Base-by-base conservation (phyloP, 2,113 vertebrate genomes). In the Callocephalon fimbriatum region DNA sequence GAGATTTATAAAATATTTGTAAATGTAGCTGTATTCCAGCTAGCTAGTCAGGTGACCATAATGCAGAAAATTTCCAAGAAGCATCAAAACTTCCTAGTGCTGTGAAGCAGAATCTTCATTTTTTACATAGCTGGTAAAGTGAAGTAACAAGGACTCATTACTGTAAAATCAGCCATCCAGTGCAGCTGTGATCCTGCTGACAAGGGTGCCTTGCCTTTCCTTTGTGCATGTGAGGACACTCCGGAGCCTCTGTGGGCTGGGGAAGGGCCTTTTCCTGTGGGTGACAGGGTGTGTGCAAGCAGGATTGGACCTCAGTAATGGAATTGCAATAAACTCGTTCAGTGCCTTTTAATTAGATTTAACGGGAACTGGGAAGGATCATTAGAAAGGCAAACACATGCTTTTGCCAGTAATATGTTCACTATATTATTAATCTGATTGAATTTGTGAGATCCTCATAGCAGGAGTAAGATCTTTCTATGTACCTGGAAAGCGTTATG, bases 341-440 rank as follows among this genome's bases (percentile, higher is more conserved):
- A 71, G 44, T 94, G 81, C 76, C 67, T 94, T 95, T 95, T 93
- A 93, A 94, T 96, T 88, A 73, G 82, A 88, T 96, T 94, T 95
- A 94, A 92, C 90, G 78, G 67, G 59, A 92, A 27, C 78, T 94
- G 78, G 71, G 71, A 93, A 90, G 75, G 75, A 93, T 94, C 67
- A 62, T 94, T 94, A 94, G 88, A 63, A 61, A 94, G 47, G 62
- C 90, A 96, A 96, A 96, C 75, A 91, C 31, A 50, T 93, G 78
- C 62, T 95, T 95, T 96, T 91, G 71, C 85, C 63, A 58, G 93
- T 92, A 93, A 79, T 96, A 91, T 56, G 20, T 86, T 96, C 62
- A 2, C 59, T 58, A 0, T 86, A 31, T 90, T 90, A 96, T 96
- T 93, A 93, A 94, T 94, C 67, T 80, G 90, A 97, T 94, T 90